Conservation (phyloP, 2,888 invertebrate genomes). For the Chrysomela aeneicollis region DNA sequence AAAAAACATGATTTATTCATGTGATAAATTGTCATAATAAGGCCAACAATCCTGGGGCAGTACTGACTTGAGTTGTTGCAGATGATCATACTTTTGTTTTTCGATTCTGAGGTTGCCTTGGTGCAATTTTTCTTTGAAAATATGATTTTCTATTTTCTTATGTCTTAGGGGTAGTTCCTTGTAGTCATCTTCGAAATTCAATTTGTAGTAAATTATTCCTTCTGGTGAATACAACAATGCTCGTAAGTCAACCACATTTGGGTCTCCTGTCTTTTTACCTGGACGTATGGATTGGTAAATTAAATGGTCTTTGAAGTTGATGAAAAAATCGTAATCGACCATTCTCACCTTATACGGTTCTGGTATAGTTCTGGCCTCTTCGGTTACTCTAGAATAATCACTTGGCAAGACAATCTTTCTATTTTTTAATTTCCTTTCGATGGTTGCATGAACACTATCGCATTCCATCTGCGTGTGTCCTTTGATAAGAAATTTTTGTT, state of each 20-base stretch:
- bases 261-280: constrained; percentile 29
- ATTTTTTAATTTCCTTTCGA: constrained; percentile 32
- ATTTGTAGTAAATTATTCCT: constrained; percentile 19
- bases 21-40: constrained; percentile 26
- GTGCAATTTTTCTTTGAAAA: background rate
- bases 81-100: constrained; percentile 21
- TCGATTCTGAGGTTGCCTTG: constrained; percentile 12
- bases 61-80: constrained; percentile 25
- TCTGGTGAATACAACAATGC: constrained; percentile 28
- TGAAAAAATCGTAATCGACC: constrained; percentile 26
- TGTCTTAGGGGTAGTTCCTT: constrained; percentile 12
- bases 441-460: constrained; percentile 38
- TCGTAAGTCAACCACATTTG: constrained; percentile 32
- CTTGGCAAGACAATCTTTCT: constrained; percentile 34
- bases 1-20: too few species aligned
- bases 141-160: constrained; percentile 8
- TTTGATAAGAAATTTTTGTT: constrained; percentile 35
- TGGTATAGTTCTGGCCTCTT: constrained; percentile 33
- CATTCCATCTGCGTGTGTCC: constrained; percentile 45
- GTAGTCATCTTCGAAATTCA: constrained; percentile 23
- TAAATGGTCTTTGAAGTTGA: constrained; percentile 20
- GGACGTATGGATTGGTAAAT: constrained; percentile 31
- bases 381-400: constrained; percentile 33
- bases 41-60: constrained; percentile 20
- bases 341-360: constrained; percentile 25